Evolutionary conservation across 2,113 vertebrate genomes (phyloP), one percentile per base, ranked within the genome.

Genomic region (Stegastes partitus): DNA sequence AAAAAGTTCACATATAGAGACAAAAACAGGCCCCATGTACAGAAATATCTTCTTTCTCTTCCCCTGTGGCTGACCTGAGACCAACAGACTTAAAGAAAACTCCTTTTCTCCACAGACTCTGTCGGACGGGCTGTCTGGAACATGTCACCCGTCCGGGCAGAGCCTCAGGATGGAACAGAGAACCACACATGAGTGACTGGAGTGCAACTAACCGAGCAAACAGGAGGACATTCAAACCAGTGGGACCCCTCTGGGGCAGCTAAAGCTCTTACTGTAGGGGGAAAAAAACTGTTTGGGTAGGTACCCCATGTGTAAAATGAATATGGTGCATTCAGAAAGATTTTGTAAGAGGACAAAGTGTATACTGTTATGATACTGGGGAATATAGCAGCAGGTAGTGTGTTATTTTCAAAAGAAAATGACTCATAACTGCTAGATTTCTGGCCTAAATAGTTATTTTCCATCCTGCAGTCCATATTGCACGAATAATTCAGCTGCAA

Each of bases 181-280:
- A 68, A 31, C 65, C 12, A 56, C 16, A 55, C 62, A 73, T 7
- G 23, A 84, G 25, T 59, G 67, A 72, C 22, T 16, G 18, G 26
- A 81, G 77, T 25, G 47, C 57, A 64, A 26, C 39, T 14, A 50
- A 64, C 44, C 51, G 57, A 66, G 23, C 68, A 75, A 63, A 81
- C 58, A 77, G 22, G 16, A 39, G 6, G 34, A 74, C 8, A 34
- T 51, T 67, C 22, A 63, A 61, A 26, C 22, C 25, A 58, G 44
- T 25, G 23, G 65, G 28, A 58, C 2, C 11, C 47, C 62, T 77
- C 19, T 51, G 23, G 47, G 56, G 59, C 54, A 68, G 56, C 68
- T 57, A 26, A n/a, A n/a, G n/a, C n/a, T n/a, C 16, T 34, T 34
- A 59, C 22, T 26, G 14, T 49, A 18, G 62, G 42, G 18, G 25